Conservation (phyloP, 1,140 invertebrate genomes). For the Stratiolaelaps scimitus region DNA sequence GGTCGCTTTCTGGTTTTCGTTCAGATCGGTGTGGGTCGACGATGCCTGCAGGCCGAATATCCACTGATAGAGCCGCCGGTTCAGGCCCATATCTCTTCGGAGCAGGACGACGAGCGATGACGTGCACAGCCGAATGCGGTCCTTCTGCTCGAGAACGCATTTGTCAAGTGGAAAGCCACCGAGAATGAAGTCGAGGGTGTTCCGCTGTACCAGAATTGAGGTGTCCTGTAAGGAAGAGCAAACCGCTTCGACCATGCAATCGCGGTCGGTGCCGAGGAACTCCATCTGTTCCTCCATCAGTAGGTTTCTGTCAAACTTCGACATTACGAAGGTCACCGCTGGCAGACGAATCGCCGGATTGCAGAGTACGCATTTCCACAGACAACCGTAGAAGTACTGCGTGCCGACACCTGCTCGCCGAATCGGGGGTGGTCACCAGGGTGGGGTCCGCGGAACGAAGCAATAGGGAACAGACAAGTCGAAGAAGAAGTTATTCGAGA, state of each 20-base stretch:
- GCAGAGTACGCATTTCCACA: slow-evolving; percentile 74
- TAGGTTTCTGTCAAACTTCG: slow-evolving; percentile 67
- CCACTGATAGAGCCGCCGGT: slow-evolving; percentile 49
- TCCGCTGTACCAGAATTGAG: slow-evolving; percentile 70
- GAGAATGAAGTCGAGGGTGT: slow-evolving; percentile 68
- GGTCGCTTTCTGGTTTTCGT: not conserved
- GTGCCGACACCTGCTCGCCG: slow-evolving; percentile 54
- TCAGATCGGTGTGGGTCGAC: not conserved
- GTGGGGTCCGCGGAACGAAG: too few relatives aligned
- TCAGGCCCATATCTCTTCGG: slow-evolving; percentile 78
- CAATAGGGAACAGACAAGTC: too few relatives aligned
- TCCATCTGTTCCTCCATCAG: slow-evolving; percentile 70
- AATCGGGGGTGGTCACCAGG: too few relatives aligned
- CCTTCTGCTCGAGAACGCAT: slow-evolving; percentile 54
- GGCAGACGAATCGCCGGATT: slow-evolving; percentile 70
- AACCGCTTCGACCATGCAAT: slow-evolving; percentile 63
- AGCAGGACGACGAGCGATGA: slow-evolving; percentile 69
- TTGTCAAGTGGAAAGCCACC: slow-evolving; percentile 74
- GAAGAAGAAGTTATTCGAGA: too few relatives aligned
- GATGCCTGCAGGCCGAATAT: slow-evolving; percentile 34
- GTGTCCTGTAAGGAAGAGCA: slow-evolving; percentile 63
- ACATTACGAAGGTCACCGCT: slow-evolving; percentile 64
- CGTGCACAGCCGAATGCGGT: slow-evolving; percentile 63
- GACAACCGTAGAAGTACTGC: slow-evolving; percentile 67
- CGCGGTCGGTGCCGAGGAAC: slow-evolving; percentile 71